phyloP scores from a whole-genome alignment of 2,888 invertebrate species.

The Sminthurinus aureus region DNA sequence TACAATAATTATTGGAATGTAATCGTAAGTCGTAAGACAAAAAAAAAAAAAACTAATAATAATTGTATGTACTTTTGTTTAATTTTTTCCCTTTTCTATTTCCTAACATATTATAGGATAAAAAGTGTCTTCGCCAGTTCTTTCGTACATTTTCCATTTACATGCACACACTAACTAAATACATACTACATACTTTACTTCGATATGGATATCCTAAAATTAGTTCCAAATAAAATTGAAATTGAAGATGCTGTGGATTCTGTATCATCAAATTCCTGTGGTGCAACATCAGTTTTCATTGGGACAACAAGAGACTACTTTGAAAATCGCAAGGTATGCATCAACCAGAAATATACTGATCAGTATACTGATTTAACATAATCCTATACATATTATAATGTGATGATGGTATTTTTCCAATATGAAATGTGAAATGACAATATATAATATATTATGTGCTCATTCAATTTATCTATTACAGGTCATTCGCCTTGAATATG shows the following conservation, averaged over 20 bases:
- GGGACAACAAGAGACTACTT: constrained; percentile 89
- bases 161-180: background rate
- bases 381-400: too few species aligned
- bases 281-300: constrained; percentile 87
- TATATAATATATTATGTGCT: too few species aligned
- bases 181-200: background rate
- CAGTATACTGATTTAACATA: too few species aligned
- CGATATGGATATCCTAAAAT: constrained; percentile 74
- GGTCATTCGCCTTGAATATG: constrained; percentile 90
- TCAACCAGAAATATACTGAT: background rate
- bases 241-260: constrained; percentile 73
- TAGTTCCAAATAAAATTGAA: constrained; percentile 73
- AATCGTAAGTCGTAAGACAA: too few species aligned
- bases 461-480: constrained; percentile 60
- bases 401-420: too few species aligned
- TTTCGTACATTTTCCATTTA: background rate
- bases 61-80: too few species aligned
- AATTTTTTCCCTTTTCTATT: too few species aligned
- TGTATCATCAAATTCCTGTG: constrained; percentile 77
- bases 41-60: too few species aligned
- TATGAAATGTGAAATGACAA: too few species aligned
- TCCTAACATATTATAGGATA: too few species aligned
- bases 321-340: constrained; percentile 75
- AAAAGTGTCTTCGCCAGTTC: too few species aligned
- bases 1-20: too few species aligned